Evolutionary conservation across 1,140 invertebrate genomes (phyloP), one percentile per base, ranked within the genome.

Genomic region (Cephus cinctus): DNA sequence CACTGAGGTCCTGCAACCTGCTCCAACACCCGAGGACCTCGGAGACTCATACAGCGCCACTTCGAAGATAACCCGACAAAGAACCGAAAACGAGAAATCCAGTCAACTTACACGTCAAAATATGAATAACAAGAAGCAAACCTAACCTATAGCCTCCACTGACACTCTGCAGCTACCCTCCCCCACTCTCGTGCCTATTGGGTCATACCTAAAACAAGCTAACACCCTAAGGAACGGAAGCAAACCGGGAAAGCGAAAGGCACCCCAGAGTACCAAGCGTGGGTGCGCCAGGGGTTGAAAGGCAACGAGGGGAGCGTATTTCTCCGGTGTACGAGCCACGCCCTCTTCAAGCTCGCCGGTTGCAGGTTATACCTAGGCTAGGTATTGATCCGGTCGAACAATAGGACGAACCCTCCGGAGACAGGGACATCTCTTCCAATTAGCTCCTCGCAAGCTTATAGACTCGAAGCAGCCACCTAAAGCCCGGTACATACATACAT

Each of bases 321-420:
- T 73, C 68, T 66, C 56, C 59, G 59, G 61, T 72, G 66, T 65
- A 66, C 65, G 67, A 61, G 65, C 75, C 75, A 76, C 75, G 75
- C 73, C 73, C 73, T 70, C 71, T 63, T 60, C 54, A 65, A 68
- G 67, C 65, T 70, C 61, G 57, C 59, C 65, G 57, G 58, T 63
- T 60, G 63, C 67, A 68, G 67, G 67, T 70, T 73, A 66, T 69
- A 71, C 68, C 67, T 64, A 62, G 67, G 60, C 60, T 66, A 60
- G 69, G 69, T 75, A 76, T 76, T 75, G 74, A 76, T 76, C 72
- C 73, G 52, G 14, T 54, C 51, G 63, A 67, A 71, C 67, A 71
- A 73, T 74, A 69, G 69, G 67, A 65, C 61, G 63, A 61, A 60
- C 61, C 65, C 61, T 65, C 62, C 54, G 52, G 63, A 73, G 70